phyloP scores from a whole-genome alignment of 2,888 invertebrate genomes.

The Acleris sparsana region DNA sequence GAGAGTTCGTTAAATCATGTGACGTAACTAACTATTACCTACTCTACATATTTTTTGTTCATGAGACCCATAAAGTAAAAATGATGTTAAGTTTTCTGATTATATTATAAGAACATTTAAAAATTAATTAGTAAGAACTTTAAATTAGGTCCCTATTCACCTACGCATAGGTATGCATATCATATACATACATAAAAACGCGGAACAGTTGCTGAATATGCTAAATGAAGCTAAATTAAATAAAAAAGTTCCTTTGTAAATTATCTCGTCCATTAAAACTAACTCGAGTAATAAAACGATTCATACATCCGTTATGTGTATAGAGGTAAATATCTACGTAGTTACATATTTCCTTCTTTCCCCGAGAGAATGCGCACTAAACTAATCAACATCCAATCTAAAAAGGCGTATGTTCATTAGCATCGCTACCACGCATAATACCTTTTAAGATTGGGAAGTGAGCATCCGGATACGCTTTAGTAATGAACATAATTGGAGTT shows the following conservation, averaged over 20 bases:
- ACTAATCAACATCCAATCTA: not conserved
- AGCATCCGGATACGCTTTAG: conserved; percentile 38
- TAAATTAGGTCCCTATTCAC: too few species aligned
- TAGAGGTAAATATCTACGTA: conserved; percentile 41
- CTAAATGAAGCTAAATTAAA: conserved; percentile 1
- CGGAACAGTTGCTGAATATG: conserved; percentile 2
- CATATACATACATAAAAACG: conserved; percentile 12
- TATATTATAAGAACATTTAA: too few species aligned
- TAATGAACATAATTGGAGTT: conserved; percentile 37
- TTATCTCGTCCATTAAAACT: conserved; percentile 1
- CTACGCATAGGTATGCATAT: too few species aligned
- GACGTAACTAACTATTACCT: too few species aligned
- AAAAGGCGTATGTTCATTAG: conserved; percentile 11
- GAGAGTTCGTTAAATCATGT: too few species aligned
- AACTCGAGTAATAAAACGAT: conserved; percentile 11
- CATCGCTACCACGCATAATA: not conserved
- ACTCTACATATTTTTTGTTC: too few species aligned
- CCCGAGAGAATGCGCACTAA: conserved; percentile 37
- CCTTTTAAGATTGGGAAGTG: conserved; percentile 4
- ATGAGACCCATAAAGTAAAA: too few species aligned
- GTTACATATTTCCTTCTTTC: conserved; percentile 52
- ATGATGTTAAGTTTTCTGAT: too few species aligned
- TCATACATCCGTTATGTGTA: conserved; percentile 27
- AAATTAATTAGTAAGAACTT: too few species aligned
- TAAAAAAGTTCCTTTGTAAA: conserved; percentile 10